Percentiles rank a stretch among this genome's conserved stretches.
These are phyloP conservation scores for Phrynocephalus versicolor DNA, from an alignment of 2,113 vertebrate species.

Conservation along the genomic window DNA sequence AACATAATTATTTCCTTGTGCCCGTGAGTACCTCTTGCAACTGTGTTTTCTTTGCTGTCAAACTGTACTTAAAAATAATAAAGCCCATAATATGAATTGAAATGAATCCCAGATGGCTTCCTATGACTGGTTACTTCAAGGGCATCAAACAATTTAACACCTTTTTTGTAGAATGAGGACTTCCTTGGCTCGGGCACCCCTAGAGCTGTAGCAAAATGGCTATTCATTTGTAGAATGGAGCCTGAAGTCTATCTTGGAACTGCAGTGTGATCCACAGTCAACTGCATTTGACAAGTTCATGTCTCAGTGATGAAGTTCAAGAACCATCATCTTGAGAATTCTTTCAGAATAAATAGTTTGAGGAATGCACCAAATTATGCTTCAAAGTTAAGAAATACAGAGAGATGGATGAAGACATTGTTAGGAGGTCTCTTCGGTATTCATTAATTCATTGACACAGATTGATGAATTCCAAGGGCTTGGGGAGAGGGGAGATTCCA, in stretches of 20 bases:
- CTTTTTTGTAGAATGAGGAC: conserved; percentile 54
- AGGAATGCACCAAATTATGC: neutral
- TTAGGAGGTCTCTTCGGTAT: neutral
- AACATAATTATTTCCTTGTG: conserved; percentile 69
- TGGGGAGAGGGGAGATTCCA: neutral
- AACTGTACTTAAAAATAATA: conserved; percentile 68
- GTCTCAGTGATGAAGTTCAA: neutral
- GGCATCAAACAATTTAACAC: conserved; percentile 64
- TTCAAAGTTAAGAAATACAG: neutral
- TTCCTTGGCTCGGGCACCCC: conserved; percentile 55
- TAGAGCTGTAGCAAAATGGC: neutral
- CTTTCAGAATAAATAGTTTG: neutral
- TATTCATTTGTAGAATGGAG: neutral
- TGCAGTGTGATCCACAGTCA: neutral
- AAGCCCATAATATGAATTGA: conserved; percentile 55
- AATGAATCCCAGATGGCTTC: conserved; percentile 71
- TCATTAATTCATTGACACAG: neutral
- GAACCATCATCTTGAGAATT: neutral
- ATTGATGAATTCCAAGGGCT: neutral
- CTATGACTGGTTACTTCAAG: conserved; percentile 61
- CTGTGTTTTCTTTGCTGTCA: conserved; percentile 58
- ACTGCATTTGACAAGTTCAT: neutral
- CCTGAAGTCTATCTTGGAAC: neutral
- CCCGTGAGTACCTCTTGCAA: conserved; percentile 65
- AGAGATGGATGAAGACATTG: neutral